These are phyloP conservation scores for Penaeus vannamei DNA, from an alignment of 1,140 invertebrate genomes.

Conservation along the genomic window DNA sequence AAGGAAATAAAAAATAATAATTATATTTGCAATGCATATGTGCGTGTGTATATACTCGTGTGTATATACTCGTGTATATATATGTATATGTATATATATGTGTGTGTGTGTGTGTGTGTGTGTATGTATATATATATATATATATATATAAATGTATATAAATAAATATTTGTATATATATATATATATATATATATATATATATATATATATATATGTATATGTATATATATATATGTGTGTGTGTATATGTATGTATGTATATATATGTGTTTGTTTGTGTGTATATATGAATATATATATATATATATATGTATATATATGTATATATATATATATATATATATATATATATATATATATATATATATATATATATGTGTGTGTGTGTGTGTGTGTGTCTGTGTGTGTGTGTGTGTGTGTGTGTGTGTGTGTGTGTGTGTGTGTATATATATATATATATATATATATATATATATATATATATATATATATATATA, in stretches of 20 bases:
- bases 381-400: neutral
- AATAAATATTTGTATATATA: neutral
- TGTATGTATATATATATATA: neutral
- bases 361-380: neutral
- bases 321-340: constrained; percentile 2
- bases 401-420: neutral
- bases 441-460: neutral
- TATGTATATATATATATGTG: neutral
- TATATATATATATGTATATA: constrained; percentile 8
- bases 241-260: neutral
- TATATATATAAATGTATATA: constrained; percentile 18
- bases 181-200: constrained; percentile 20
- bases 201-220: constrained; percentile 11
- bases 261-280: neutral
- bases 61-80: neutral
- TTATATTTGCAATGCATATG: no score
- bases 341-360: neutral
- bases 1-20: no score
- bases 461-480: constrained; percentile 9
- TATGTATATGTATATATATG: neutral
- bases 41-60: neutral
- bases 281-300: neutral
- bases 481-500: constrained; percentile 20
- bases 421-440: neutral
- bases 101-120: neutral